Conservation (phyloP, 2,888 invertebrate genomes). For the Asteroscopus sphinx region DNA sequence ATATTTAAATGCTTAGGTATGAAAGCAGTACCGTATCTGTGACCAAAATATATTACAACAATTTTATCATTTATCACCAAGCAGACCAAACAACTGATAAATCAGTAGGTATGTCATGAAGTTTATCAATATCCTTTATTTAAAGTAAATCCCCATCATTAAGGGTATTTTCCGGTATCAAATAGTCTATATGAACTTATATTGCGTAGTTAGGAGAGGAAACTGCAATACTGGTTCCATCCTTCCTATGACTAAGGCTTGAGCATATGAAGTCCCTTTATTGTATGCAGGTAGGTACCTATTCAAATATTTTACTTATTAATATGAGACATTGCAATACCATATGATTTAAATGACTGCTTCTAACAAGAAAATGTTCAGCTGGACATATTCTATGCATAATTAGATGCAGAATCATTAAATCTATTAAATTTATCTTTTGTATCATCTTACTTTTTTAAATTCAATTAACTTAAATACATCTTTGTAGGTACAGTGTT, state of each 20-base stretch:
- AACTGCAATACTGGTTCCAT: slow-evolving; percentile 17
- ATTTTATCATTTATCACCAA: too few relatives aligned
- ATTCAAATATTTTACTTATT: slow-evolving; percentile 26
- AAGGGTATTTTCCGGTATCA: slow-evolving; percentile 22
- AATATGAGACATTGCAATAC: slow-evolving; percentile 3
- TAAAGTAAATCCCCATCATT: slow-evolving; percentile 1
- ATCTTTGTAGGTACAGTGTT: not conserved
- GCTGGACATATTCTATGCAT: slow-evolving; percentile 18
- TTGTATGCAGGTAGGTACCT: too few relatives aligned
- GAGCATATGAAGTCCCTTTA: slow-evolving; percentile 1
- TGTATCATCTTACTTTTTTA: slow-evolving; percentile 4
- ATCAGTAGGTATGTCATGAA: too few relatives aligned
- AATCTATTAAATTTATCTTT: too few relatives aligned
- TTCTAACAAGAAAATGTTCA: slow-evolving; percentile 26
- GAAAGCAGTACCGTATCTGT: too few relatives aligned
- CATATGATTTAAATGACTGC: slow-evolving; percentile 21
- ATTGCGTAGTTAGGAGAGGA: slow-evolving; percentile 21
- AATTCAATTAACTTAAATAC: too few relatives aligned
- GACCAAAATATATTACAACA: too few relatives aligned
- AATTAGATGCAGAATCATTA: slow-evolving; percentile 1
- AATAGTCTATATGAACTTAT: not conserved
- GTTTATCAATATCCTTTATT: too few relatives aligned
- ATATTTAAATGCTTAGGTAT: too few relatives aligned
- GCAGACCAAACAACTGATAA: too few relatives aligned
- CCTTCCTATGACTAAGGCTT: slow-evolving; percentile 24